A percentile compares a stretch with the other conserved stretches of the same genome.
Evolutionary conservation across 1,140 invertebrate species (phyloP).

Genomic region (Oryctes rhinoceros): DNA sequence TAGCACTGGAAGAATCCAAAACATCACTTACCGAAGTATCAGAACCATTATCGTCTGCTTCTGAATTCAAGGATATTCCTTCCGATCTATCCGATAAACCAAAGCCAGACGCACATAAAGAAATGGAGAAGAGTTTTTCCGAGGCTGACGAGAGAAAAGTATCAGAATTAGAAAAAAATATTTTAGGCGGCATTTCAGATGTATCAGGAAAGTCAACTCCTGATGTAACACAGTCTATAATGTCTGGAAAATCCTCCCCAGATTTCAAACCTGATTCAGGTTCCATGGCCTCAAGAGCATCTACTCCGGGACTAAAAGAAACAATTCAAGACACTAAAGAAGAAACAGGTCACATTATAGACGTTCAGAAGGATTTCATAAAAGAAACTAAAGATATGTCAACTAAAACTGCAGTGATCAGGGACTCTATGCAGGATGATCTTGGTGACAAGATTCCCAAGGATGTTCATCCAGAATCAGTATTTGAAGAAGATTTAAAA

Average conservation of each 20-base stretch:
- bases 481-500: slow-evolving; percentile 4
- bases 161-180: not conserved
- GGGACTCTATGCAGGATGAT: not conserved
- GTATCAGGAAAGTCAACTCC: slow-evolving; percentile 48
- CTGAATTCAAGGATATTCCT: slow-evolving; percentile 1
- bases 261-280: slow-evolving; percentile 54
- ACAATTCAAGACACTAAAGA: not conserved
- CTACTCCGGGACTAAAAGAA: slow-evolving; percentile 35
- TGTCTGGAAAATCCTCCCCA: slow-evolving; percentile 63
- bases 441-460: not conserved
- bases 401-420: not conserved
- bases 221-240: slow-evolving; percentile 45
- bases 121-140: not conserved
- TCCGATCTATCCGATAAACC: not conserved
- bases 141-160: slow-evolving; percentile 18
- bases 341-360: not conserved
- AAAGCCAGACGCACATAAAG: not conserved
- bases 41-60: not conserved
- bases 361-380: not conserved
- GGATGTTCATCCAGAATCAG: not conserved
- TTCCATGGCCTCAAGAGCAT: slow-evolving; percentile 40
- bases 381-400: not conserved
- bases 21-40: slow-evolving; percentile 27
- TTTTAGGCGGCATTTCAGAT: not conserved
- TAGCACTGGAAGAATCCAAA: not conserved